These are phyloP conservation scores for Symphodus melops DNA, from an alignment of 2,113 vertebrate species.

Conservation along the genomic window DNA sequence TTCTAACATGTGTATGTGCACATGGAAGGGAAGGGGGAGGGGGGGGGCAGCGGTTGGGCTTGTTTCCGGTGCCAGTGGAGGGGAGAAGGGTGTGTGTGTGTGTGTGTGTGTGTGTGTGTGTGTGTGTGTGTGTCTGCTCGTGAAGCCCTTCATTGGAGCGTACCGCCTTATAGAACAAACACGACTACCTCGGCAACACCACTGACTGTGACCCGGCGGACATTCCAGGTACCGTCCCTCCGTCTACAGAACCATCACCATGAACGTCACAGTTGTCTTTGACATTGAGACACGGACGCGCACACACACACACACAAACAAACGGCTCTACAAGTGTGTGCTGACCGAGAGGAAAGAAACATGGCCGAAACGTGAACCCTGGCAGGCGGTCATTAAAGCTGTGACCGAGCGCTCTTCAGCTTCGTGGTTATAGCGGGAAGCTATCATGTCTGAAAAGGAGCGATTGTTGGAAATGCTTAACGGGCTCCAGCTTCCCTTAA, in stretches of 20 bases:
- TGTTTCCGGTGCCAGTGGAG: conserved; percentile 61
- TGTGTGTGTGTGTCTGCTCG: conserved; percentile 44
- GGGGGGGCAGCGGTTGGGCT: conserved; percentile 59
- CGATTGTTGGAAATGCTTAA: neutral
- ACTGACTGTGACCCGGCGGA: conserved; percentile 75
- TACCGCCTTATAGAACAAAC: conserved; percentile 74
- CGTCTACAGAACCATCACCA: conserved; percentile 56
- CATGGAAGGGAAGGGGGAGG: conserved; percentile 53
- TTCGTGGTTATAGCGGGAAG: conserved; percentile 43
- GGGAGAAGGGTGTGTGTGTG: conserved; percentile 26
- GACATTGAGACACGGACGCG: conserved; percentile 66
- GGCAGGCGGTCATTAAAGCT: conserved; percentile 60
- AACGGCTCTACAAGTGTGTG: neutral
- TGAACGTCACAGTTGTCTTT: conserved; percentile 60
- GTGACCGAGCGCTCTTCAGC: conserved; percentile 34
- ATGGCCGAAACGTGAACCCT: conserved; percentile 67
- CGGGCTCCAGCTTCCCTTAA: no score
- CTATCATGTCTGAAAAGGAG: conserved; percentile 40
- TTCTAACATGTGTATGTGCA: conserved; percentile 60
- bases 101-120: conserved; percentile 39
- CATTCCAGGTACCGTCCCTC: conserved; percentile 78
- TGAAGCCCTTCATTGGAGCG: conserved; percentile 78
- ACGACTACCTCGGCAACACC: conserved; percentile 78
- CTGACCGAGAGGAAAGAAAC: neutral
- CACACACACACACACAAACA: conserved; percentile 20